A percentile compares a stretch with the other conserved stretches of the same genome.
These are phyloP conservation scores for Phrynocephalus versicolor DNA, from an alignment of 2,113 vertebrate genomes.

Conservation along the genomic window DNA sequence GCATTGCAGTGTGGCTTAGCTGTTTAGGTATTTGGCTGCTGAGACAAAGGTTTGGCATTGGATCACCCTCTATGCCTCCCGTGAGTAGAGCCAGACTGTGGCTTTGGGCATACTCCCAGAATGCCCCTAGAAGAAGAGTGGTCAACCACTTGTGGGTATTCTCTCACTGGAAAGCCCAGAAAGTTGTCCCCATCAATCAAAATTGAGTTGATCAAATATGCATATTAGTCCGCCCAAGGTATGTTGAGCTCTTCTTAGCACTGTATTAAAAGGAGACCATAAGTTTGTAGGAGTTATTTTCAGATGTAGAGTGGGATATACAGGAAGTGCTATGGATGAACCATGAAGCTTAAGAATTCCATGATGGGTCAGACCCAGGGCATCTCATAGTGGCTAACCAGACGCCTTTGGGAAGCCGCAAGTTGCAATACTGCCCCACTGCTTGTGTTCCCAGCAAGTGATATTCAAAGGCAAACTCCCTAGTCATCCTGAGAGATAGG, in stretches of 20 bases:
- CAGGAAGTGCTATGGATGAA: neutral
- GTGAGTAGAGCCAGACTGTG: no score
- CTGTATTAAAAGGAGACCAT: neutral
- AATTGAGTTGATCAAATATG: no score
- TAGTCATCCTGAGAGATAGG: neutral
- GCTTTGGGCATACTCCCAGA: no score
- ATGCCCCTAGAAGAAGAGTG: no score
- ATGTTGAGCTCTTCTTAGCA: neutral
- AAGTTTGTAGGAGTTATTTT: neutral
- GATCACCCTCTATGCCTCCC: no score
- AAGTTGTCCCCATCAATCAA: neutral
- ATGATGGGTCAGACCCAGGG: neutral
- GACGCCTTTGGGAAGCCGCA: neutral
- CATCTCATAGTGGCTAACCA: neutral
- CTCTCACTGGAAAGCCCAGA: neutral
- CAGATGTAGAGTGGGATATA: neutral
- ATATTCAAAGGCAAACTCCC: neutral
- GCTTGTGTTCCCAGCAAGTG: neutral
- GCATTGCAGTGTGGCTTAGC: neutral
- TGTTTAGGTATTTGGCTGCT: neutral
- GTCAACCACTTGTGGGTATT: no score
- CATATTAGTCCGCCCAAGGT: no score
- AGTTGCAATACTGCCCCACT: no score
- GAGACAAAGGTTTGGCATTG: no score
- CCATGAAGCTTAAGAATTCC: neutral